A percentile compares a stretch with the other conserved stretches of the same genome.
phyloP scores from a whole-genome alignment of 2,797 vertebrate genomes.

The Agapornis canus region DNA sequence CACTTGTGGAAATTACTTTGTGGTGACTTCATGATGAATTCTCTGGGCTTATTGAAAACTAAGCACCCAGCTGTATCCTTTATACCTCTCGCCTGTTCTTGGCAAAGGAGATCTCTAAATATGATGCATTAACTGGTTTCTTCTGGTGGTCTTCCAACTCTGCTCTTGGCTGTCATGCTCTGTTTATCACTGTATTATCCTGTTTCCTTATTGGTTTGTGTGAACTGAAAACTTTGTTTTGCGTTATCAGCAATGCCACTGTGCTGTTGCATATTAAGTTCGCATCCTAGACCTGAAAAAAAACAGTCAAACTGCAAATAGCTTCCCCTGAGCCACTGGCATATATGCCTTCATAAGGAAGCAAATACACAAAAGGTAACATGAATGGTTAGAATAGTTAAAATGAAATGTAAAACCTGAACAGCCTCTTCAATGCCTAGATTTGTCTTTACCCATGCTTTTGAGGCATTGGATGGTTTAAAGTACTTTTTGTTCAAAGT shows the following conservation, averaged over 20 bases:
- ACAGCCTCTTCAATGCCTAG: neutral
- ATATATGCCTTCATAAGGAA: neutral
- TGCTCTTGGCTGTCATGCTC: neutral
- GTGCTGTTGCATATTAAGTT: neutral
- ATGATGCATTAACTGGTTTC: neutral
- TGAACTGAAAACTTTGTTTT: neutral
- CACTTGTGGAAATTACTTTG: neutral
- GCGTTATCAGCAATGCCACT: neutral
- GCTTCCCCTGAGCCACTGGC: neutral
- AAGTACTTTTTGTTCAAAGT: neutral
- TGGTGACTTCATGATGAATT: neutral
- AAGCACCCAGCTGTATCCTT: neutral
- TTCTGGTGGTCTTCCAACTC: neutral
- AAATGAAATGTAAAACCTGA: neutral
- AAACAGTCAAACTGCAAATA: neutral
- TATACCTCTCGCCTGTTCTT: neutral
- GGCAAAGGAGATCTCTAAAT: neutral
- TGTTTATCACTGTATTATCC: neutral
- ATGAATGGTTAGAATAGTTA: neutral
- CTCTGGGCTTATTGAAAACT: neutral
- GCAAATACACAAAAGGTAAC: neutral
- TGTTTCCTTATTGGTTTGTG: neutral
- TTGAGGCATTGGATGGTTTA: neutral
- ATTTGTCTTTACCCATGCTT: neutral
- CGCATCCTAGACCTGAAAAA: neutral